These are phyloP conservation scores for Beroe ovata DNA, from an alignment of 37 sponge, comb jelly and placozoan species.

Conservation along the genomic window DNA sequence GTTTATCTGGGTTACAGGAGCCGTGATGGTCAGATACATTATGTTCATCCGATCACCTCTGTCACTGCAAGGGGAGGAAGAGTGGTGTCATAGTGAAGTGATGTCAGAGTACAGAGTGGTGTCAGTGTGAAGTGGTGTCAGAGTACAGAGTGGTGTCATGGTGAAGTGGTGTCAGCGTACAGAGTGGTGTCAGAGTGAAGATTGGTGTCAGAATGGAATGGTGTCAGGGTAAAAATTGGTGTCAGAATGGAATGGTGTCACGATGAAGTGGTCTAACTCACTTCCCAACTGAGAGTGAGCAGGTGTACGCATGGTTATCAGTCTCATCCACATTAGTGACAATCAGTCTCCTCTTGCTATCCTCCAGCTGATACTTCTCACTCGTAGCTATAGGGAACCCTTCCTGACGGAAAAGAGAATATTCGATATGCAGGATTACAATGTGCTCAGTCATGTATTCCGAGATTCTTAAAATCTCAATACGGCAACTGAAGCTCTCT, in stretches of 20 bases:
- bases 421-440: no score
- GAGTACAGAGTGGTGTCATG: neutral
- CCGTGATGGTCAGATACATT: neutral
- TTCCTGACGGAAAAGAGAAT: no score
- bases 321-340: constrained; percentile 9
- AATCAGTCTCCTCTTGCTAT: constrained; percentile 10
- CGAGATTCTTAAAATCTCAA: no score
- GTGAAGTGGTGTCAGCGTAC: neutral
- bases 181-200: no score
- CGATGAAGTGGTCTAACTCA: neutral
- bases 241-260: neutral
- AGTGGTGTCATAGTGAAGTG: neutral
- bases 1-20: neutral
- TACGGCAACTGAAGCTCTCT: no score
- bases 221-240: neutral
- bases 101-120: neutral
- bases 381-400: constrained; percentile 33
- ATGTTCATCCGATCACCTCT: neutral
- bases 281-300: neutral
- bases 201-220: neutral
- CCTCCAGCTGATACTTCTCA: constrained; percentile 57
- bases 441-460: no score
- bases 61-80: no score
- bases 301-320: neutral
- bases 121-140: neutral